Conservation (phyloP, 2,113 vertebrate species). For the Dendrocopos noguchii region DNA sequence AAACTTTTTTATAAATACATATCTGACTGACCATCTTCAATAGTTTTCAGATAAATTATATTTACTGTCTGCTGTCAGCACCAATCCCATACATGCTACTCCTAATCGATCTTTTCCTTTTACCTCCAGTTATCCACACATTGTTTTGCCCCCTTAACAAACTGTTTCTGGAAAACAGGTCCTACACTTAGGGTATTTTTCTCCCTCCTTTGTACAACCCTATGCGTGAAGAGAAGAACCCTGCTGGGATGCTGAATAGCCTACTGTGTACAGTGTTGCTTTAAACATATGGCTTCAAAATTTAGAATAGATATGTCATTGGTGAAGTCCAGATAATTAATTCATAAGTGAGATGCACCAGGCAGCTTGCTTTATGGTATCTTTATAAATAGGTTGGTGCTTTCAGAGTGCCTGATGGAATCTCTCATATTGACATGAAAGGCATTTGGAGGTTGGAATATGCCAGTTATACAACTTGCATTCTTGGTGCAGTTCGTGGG, state of each 20-base stretch:
- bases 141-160: not conserved
- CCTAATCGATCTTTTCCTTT: constrained; percentile 13
- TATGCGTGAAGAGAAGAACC: constrained; percentile 71
- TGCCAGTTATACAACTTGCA: constrained; percentile 11
- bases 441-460: constrained; percentile 79
- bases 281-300: constrained; percentile 76
- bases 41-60: not conserved
- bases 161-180: constrained; percentile 33
- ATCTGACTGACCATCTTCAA: not conserved
- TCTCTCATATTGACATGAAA: constrained; percentile 79
- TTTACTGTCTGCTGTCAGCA: constrained; percentile 9
- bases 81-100: not conserved
- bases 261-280: constrained; percentile 65
- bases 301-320: constrained; percentile 77
- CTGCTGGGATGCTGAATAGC: constrained; percentile 72
- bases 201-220: constrained; percentile 60
- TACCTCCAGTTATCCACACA: not conserved
- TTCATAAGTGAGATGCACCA: constrained; percentile 81
- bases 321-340: constrained; percentile 79
- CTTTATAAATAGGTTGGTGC: constrained; percentile 78
- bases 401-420: constrained; percentile 77
- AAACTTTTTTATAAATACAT: not conserved
- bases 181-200: constrained; percentile 34
- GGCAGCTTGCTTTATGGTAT: constrained; percentile 80
- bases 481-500: not conserved